Conservation (phyloP, 1,140 invertebrate species). For the Probaryconus sp. region DNA sequence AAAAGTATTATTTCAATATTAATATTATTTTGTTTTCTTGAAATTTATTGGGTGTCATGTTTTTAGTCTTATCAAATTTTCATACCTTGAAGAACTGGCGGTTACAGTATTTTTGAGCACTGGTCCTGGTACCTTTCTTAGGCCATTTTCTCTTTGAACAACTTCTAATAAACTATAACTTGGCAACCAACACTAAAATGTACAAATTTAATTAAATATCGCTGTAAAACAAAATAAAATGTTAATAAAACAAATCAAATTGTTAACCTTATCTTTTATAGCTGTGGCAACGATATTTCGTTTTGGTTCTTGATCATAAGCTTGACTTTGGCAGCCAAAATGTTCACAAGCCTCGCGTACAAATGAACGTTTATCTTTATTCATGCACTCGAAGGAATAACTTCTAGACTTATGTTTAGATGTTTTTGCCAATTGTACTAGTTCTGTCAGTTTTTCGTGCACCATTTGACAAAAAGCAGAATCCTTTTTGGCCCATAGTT, state of each 20-base stretch:
- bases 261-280: conserved; percentile 84
- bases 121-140: conserved; percentile 86
- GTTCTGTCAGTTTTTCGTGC: conserved; percentile 89
- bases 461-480: conserved; percentile 88
- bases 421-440: conserved; percentile 93
- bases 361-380: conserved; percentile 91
- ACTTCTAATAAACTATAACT: conserved; percentile 89
- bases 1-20: conserved; percentile 17
- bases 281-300: conserved; percentile 96
- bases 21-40: conserved; percentile 5
- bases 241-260: conserved; percentile 14
- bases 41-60: not conserved
- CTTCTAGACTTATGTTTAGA: conserved; percentile 92
- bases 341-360: conserved; percentile 96
- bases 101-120: conserved; percentile 76
- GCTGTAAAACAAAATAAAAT: not conserved
- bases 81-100: conserved; percentile 65
- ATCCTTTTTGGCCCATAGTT: conserved; percentile 90
- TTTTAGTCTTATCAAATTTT: conserved; percentile 14
- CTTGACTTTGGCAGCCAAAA: conserved; percentile 95
- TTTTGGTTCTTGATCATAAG: conserved; percentile 96
- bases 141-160: conserved; percentile 86
- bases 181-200: conserved; percentile 88
- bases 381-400: conserved; percentile 95
- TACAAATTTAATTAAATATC: conserved; percentile 14